Conservation (phyloP, 2,888 invertebrate species). For the Xiphydria camelus region DNA sequence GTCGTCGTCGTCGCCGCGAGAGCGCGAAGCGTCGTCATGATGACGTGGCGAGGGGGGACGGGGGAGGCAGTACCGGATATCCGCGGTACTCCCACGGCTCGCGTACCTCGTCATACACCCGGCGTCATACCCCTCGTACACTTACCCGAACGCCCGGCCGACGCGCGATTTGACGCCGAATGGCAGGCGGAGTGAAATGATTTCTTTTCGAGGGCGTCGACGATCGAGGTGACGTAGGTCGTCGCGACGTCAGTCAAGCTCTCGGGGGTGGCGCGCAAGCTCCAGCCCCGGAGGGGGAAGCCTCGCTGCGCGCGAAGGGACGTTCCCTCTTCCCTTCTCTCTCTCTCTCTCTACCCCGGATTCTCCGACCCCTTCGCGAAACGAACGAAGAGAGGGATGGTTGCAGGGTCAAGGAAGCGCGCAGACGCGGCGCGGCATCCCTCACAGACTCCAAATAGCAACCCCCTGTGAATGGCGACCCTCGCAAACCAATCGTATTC, state of each 20-base stretch:
- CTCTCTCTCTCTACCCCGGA: constrained; percentile 13
- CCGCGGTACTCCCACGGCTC: neutral
- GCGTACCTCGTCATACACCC: no score
- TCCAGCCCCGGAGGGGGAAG: constrained; percentile 7
- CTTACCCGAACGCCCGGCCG: no score
- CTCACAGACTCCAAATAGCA: constrained; percentile 51
- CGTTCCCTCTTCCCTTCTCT: constrained; percentile 8
- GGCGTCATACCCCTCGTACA: no score
- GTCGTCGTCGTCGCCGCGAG: no score
- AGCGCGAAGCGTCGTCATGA: no score
- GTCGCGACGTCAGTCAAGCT: constrained; percentile 57
- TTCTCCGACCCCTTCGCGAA: constrained; percentile 21
- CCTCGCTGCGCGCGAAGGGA: neutral
- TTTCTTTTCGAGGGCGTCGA: constrained; percentile 34
- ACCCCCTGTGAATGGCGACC: constrained; percentile 56
- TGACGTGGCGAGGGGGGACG: no score
- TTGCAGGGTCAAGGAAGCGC: constrained; percentile 51
- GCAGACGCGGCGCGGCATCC: constrained; percentile 40
- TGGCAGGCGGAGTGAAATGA: constrained; percentile 8
- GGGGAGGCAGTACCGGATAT: neutral
- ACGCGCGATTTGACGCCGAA: neutral
- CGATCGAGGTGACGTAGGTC: constrained; percentile 54
- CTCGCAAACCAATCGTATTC: constrained; percentile 58
- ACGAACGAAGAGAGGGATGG: constrained; percentile 26
- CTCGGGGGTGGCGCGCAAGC: neutral